Base-by-base conservation (phyloP, 2,888 invertebrate species). In the Empis livida region DNA sequence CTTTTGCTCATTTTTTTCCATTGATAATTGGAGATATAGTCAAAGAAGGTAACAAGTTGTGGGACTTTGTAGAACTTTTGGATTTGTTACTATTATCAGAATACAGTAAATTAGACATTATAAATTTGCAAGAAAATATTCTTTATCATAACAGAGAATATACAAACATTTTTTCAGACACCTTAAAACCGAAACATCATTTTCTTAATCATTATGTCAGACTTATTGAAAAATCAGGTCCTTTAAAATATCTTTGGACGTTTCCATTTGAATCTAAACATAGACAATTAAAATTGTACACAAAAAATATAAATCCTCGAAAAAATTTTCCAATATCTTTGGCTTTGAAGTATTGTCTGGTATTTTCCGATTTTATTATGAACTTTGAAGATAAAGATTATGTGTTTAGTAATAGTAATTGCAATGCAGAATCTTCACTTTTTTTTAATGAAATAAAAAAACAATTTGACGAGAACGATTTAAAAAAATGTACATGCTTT, bases 131-230 rank as follows among this genome's bases (percentile, higher is more conserved):
- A 49, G 13, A 40, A 13, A 44, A 46, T 30, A 44, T 49, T 31
- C 17, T 38, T 14, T 44, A 41, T 20, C 49, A 47, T 17, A 44
- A 49, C 16, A 39, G 40, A 14, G 31, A 47, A 11, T 49, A 49
- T 42, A 14, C 31, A 14, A 43, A 16, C n/a, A 40, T 46, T 31
- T 49, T 49, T 37, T 15, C 39, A 10, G 49, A 46, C 27, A 45
- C 31, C 11, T 35, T 43, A 35, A 49, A 49, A 23, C 46, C 49
- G 43, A 46, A 49, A 43, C 43, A 49, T 40, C 43, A 49, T 37
- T 49, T 49, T 40, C 23, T 49, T n/a, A 37, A 38, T 14, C 42
- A 46, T 43, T 46, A 49, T 35, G 35, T 37, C 39, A 39, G 43
- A 38, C 45, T 45, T 38, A 31, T 49, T 32, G 42, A 39, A 40